These are phyloP conservation scores for Aspidoscelis tigris DNA, from an alignment of 2,113 vertebrate species.

Conservation along the genomic window DNA sequence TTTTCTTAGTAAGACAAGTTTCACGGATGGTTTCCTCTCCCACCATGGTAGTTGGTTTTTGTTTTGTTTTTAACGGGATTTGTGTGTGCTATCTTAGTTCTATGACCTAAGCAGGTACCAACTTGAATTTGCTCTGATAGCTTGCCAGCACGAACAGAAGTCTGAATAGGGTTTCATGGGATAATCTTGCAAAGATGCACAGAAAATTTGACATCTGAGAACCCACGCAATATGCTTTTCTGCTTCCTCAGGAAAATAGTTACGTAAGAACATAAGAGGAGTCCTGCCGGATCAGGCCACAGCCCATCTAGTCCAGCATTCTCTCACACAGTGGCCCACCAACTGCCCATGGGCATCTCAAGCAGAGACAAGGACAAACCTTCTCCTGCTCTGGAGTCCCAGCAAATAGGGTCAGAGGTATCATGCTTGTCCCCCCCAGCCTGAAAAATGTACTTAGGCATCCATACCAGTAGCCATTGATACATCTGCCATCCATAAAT, in stretches of 20 bases:
- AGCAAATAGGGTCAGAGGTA: too few species aligned
- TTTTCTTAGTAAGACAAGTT: background rate
- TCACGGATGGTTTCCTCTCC: background rate
- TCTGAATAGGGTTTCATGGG: background rate
- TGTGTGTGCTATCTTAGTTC: background rate
- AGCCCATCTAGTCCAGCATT: too few species aligned
- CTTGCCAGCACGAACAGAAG: constrained; percentile 3
- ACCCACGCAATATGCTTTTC: background rate
- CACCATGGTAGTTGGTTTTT: background rate
- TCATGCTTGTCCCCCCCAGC: too few species aligned
- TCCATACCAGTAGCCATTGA: too few species aligned
- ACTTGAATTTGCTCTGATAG: background rate
- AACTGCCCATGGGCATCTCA: too few species aligned
- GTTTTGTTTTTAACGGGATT: background rate
- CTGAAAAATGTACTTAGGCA: too few species aligned
- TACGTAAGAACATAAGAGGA: too few species aligned
- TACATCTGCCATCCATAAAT: too few species aligned
- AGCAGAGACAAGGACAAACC: too few species aligned
- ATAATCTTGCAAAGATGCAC: background rate
- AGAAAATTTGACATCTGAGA: background rate
- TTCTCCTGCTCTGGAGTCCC: too few species aligned
- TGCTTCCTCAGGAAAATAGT: background rate
- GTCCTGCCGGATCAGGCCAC: too few species aligned
- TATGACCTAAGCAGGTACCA: background rate
- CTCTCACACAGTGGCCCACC: too few species aligned